Evolutionary conservation across 2,888 invertebrate genomes (phyloP), one percentile per base, ranked within the genome.

Genomic region (Selenia dentaria): DNA sequence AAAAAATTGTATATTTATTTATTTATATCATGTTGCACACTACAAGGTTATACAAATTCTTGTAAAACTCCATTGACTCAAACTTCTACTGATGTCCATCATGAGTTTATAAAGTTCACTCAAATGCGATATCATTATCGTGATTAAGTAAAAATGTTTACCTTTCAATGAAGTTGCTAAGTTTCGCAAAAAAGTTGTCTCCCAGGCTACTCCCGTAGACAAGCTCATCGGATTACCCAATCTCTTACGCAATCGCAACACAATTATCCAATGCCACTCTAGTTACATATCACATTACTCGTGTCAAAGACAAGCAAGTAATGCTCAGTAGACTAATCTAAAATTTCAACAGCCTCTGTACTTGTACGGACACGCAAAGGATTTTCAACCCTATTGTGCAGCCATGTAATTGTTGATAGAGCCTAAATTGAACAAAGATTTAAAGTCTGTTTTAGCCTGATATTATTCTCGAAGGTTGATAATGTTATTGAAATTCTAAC

Each of bases 341-440:
- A 63, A 62, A 66, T 69, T 59, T 60, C 59, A 58, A 60, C 66
- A 57, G 57, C 59, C 46, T 53, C 60, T 59, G 57, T 56, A 56
- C 42, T 56, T 65, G 54, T 59, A 52, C 56, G 39, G 36, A 49
- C 45, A 57, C 39, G 40, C 47, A 47, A 22, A 34, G 35, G 28
- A 56, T 49, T 51, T 36, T 29, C 11, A 41, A 31, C 51, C 38
- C 27, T 57, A 49, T 43, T 31, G 8, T 8, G 8, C 2, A 8
- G 22, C 2, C 22, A 8, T 22, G 22, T 22, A 8, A 8, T 6
- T 8, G 8, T 8, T 6, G 8, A 31, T 25, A 29, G 4, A 6
- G 9, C 8, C 1, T 25, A 6, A 22, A 6, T 22, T 22, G 8
- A 22, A 6, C 8, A 8, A 6, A 0, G 1, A 6, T 22, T 22